phyloP scores from a whole-genome alignment of 2,888 invertebrate genomes.

The Acrobeloides nanus region DNA sequence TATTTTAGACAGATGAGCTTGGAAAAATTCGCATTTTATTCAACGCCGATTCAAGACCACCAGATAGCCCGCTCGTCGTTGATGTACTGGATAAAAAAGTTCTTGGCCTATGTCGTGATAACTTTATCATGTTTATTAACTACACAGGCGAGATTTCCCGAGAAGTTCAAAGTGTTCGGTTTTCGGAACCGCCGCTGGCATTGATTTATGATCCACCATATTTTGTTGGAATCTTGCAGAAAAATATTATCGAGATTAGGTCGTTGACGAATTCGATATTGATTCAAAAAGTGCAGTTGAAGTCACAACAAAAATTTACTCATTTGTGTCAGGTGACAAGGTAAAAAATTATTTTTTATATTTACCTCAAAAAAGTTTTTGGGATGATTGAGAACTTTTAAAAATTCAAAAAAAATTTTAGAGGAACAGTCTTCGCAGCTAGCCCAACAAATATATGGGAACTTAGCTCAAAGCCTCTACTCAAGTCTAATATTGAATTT shows the following conservation, averaged over 20 bases:
- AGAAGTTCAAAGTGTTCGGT: conserved; percentile 13
- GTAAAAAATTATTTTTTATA: too few species aligned
- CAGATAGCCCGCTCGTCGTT: conserved; percentile 19
- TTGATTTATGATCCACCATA: conserved; percentile 81
- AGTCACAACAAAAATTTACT: too few species aligned
- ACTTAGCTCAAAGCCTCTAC: conserved; percentile 68
- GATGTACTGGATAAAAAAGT: conserved; percentile 16
- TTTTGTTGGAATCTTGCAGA: conserved; percentile 70
- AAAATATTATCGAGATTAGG: conserved; percentile 71
- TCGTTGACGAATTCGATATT: conserved; percentile 73
- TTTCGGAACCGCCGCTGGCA: conserved; percentile 23
- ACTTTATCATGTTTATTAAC: conserved; percentile 6
- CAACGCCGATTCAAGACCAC: conserved; percentile 5
- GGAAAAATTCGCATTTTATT: conserved; percentile 9
- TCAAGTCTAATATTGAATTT: conserved; percentile 74
- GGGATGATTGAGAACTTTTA: too few species aligned
- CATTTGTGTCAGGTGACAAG: too few species aligned
- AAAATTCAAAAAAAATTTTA: too few species aligned
- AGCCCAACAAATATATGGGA: conserved; percentile 63
- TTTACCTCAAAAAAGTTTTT: too few species aligned
- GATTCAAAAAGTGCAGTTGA: conserved; percentile 72
- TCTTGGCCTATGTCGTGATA: conserved; percentile 22
- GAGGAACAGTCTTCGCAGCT: conserved; percentile 35
- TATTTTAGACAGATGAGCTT: conserved; percentile 10
- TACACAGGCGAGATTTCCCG: conserved; percentile 3